A percentile compares a stretch with the other conserved stretches of the same genome.
Evolutionary conservation across 2,888 invertebrate species (phyloP).

Genomic region (Dascillus cervinus): DNA sequence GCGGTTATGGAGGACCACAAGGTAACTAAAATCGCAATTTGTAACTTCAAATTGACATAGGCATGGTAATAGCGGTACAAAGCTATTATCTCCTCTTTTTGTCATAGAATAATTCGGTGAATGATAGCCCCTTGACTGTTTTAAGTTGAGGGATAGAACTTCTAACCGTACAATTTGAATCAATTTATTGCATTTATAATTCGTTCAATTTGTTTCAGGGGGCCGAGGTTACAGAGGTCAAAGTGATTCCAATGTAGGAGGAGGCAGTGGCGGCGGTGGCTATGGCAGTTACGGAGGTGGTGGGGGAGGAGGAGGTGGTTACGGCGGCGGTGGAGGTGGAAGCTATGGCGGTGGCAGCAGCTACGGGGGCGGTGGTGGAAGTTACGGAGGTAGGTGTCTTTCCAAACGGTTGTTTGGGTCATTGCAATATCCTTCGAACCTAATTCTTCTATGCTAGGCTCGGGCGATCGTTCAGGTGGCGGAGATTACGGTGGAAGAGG

Average conservation of each 20-base stretch:
- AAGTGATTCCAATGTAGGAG: conserved; percentile 32
- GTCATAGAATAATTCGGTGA: conserved; percentile 32
- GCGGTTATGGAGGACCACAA: conserved; percentile 23
- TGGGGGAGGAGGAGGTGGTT: conserved; percentile 19
- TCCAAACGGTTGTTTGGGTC: neutral
- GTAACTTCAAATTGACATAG: conserved; percentile 28
- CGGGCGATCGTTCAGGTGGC: conserved; percentile 23
- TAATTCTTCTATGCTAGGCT: neutral
- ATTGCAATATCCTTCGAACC: too few species aligned
- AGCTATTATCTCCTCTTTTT: conserved; percentile 33
- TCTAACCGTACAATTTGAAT: conserved; percentile 28
- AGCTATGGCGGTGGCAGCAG: conserved; percentile 25
- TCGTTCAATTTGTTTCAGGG: conserved; percentile 9
- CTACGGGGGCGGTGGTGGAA: conserved; percentile 15
- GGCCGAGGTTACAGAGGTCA: conserved; percentile 10
- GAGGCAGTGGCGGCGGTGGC: conserved; percentile 14
- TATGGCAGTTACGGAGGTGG: conserved; percentile 16
- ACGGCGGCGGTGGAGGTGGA: conserved; percentile 41
- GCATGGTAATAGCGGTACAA: conserved; percentile 32
- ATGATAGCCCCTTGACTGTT: conserved; percentile 38
- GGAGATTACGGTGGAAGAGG: conserved; percentile 28
- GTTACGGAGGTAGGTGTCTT: conserved; percentile 20
- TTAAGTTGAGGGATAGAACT: conserved; percentile 36
- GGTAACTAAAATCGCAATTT: conserved; percentile 16
- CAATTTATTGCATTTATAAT: too few species aligned